Evolutionary conservation across 2,797 vertebrate species (phyloP).

Genomic region (Myripristis jacobus): DNA sequence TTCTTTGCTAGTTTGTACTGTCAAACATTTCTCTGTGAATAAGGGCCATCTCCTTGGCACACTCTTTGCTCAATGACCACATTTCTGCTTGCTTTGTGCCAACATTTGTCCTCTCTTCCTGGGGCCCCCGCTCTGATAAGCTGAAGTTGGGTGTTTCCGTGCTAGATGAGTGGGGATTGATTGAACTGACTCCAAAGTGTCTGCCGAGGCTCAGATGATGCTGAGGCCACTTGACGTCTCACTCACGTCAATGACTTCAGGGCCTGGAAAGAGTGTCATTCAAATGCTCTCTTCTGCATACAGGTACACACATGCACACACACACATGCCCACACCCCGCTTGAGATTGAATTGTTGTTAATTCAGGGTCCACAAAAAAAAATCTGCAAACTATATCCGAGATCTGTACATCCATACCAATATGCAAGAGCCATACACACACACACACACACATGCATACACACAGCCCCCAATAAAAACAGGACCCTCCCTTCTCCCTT

Average conservation of each 20-base stretch:
- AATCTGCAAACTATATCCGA: neutral
- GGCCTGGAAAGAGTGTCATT: constrained; percentile 57
- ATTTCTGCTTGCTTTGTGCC: constrained; percentile 50
- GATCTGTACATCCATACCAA: neutral
- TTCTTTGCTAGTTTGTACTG: neutral
- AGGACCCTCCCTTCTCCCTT: too few species aligned
- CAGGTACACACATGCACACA: neutral
- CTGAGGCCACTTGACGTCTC: constrained; percentile 71
- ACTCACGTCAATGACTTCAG: constrained; percentile 39
- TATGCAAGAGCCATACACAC: neutral
- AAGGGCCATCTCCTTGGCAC: constrained; percentile 28
- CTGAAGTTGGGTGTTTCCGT: constrained; percentile 51
- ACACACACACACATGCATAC: neutral
- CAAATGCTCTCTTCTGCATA: constrained; percentile 32
- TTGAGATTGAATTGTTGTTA: too few species aligned
- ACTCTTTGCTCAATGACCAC: constrained; percentile 12
- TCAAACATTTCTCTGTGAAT: neutral
- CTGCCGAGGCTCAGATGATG: constrained; percentile 72
- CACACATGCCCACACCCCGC: neutral
- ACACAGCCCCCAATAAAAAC: neutral
- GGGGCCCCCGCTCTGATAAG: constrained; percentile 34
- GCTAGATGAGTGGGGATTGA: constrained; percentile 66
- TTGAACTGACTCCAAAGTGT: constrained; percentile 76
- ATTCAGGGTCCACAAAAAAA: neutral
- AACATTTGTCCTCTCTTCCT: constrained; percentile 46